Conservation (phyloP, 1,140 invertebrate genomes). For the Drosophila bifasciata region DNA sequence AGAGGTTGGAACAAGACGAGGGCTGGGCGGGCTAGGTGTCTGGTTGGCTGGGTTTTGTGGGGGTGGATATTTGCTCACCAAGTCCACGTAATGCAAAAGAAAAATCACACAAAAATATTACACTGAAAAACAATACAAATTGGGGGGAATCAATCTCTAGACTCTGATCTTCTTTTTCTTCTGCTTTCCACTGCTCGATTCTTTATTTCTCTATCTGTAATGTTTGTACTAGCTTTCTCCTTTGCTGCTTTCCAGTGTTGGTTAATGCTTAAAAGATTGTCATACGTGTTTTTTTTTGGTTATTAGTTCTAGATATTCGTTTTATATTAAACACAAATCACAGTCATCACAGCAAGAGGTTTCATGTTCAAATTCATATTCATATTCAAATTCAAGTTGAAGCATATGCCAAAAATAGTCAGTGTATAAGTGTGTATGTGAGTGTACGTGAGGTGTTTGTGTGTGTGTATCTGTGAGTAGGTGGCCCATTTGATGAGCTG, state of each 20-base stretch:
- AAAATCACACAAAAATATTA: constrained; percentile 46
- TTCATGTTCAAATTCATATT: constrained; percentile 59
- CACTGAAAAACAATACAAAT: constrained; percentile 31
- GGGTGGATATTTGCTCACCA: constrained; percentile 65
- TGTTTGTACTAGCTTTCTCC: constrained; percentile 29
- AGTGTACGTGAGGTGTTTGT: constrained; percentile 8
- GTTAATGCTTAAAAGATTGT: constrained; percentile 42
- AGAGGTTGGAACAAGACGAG: constrained; percentile 57
- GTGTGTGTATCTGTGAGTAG: constrained; percentile 9
- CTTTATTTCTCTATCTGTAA: not conserved
- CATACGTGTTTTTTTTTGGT: constrained; percentile 51
- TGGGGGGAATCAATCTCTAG: not conserved
- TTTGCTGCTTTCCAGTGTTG: constrained; percentile 26
- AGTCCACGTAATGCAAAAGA: constrained; percentile 58
- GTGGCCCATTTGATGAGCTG: constrained; percentile 20
- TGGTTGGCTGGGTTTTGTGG: constrained; percentile 15
- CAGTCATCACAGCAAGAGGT: constrained; percentile 61
- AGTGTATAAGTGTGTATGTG: constrained; percentile 12
- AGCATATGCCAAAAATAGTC: constrained; percentile 67
- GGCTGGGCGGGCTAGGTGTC: constrained; percentile 18
- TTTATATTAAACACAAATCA: constrained; percentile 46
- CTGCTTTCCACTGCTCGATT: constrained; percentile 18
- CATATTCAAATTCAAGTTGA: constrained; percentile 58
- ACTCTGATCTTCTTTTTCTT: constrained; percentile 5
- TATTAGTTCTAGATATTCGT: constrained; percentile 43